Evolutionary conservation across 1,140 invertebrate species (phyloP).

Genomic region (Bombus cullumanus): DNA sequence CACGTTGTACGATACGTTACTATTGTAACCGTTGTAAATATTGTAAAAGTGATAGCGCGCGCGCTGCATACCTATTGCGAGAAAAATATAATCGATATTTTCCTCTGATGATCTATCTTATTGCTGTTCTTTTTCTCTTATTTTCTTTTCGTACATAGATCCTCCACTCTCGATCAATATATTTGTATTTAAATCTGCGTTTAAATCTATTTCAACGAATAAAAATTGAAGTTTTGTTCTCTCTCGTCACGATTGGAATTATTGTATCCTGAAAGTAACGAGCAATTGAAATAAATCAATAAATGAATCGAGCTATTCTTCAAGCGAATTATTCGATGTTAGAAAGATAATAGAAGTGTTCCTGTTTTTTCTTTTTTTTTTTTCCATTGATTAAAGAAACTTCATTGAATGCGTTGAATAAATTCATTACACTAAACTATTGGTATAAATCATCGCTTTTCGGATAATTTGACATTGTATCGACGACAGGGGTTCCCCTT

Average conservation of each 20-base stretch:
- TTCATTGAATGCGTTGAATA: background rate
- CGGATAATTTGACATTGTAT: background rate
- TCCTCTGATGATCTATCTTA: slow-evolving; percentile 68
- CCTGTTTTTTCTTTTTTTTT: background rate
- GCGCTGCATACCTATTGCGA: slow-evolving; percentile 50
- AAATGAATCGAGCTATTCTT: background rate
- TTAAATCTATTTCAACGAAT: too few species aligned
- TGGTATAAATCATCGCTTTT: background rate
- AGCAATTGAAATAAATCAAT: slow-evolving; percentile 27
- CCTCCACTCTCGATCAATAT: background rate
- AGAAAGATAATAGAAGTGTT: too few species aligned
- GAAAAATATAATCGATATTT: slow-evolving; percentile 78
- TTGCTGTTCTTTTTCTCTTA: slow-evolving; percentile 7
- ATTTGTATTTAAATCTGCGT: too few species aligned
- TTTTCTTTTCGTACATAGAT: background rate
- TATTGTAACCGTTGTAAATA: slow-evolving; percentile 73
- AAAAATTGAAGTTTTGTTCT: background rate
- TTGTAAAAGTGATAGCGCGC: slow-evolving; percentile 72
- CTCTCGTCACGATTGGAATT: background rate
- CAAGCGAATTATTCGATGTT: background rate
- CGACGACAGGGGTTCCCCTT: slow-evolving; percentile 2
- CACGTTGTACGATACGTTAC: slow-evolving; percentile 29
- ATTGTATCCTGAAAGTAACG: background rate
- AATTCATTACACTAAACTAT: background rate
- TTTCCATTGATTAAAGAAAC: background rate